phyloP scores from a whole-genome alignment of 2,113 vertebrate genomes.

The Daubentonia madagascariensis region DNA sequence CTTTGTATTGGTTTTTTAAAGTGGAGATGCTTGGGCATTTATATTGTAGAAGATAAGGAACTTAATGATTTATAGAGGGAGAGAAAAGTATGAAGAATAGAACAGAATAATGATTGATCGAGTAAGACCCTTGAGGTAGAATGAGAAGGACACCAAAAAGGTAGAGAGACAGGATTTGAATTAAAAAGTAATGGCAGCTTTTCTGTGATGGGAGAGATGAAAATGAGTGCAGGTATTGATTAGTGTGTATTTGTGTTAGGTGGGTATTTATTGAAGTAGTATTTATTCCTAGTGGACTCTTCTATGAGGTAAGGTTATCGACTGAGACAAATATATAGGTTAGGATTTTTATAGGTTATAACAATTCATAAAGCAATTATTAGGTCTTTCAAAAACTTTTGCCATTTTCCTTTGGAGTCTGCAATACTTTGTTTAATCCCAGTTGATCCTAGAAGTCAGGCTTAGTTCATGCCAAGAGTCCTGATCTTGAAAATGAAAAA shows the following conservation, averaged over 20 bases:
- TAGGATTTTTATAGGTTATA: background rate
- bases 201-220: background rate
- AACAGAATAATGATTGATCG: background rate
- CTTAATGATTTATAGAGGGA: background rate
- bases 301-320: background rate
- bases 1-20: background rate
- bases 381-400: background rate
- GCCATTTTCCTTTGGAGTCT: background rate
- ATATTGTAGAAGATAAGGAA: background rate
- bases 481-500: background rate
- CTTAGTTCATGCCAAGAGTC: background rate
- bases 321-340: background rate
- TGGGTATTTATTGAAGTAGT: background rate
- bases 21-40: background rate
- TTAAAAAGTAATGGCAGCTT: background rate
- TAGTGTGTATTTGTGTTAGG: background rate
- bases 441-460: background rate
- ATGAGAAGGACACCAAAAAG: background rate
- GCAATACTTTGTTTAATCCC: background rate
- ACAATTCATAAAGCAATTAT: background rate
- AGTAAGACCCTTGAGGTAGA: background rate
- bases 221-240: background rate
- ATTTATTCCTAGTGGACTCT: background rate
- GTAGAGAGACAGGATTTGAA: background rate
- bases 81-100: background rate